These are phyloP conservation scores for Platypus cylindrus DNA, from an alignment of 2,888 invertebrate genomes.

Conservation along the genomic window DNA sequence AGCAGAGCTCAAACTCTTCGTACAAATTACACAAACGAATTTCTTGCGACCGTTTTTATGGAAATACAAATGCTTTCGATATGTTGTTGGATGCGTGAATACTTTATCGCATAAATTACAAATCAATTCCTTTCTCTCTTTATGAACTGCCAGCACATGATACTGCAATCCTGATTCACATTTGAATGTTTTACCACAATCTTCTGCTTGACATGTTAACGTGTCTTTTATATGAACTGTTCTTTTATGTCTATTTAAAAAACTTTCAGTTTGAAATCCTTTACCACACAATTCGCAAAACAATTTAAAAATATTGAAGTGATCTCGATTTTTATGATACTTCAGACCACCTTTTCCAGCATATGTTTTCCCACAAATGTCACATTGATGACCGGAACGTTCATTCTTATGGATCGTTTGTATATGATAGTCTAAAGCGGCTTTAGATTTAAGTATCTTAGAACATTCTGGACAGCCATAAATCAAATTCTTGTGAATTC, in stretches of 20 bases:
- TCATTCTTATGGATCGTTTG: too few species aligned
- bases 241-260: background rate
- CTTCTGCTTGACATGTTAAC: conserved; percentile 8
- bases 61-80: conserved; percentile 39
- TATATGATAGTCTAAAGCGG: too few species aligned
- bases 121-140: conserved; percentile 7
- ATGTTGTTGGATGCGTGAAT: conserved; percentile 45
- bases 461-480: too few species aligned
- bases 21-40: conserved; percentile 23
- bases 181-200: conserved; percentile 18
- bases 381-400: too few species aligned
- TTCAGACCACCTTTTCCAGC: background rate
- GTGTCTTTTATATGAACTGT: background rate
- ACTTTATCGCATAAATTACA: conserved; percentile 21
- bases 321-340: background rate
- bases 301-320: background rate
- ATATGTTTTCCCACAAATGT: background rate
- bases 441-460: too few species aligned
- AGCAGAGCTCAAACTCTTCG: conserved; percentile 22
- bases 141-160: conserved; percentile 14
- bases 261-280: background rate
- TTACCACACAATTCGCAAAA: background rate
- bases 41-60: conserved; percentile 26
- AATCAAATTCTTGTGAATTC: too few species aligned
- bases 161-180: conserved; percentile 14